Conservation (phyloP, 2,888 invertebrate species). For the Patella ulyssiponensis region DNA sequence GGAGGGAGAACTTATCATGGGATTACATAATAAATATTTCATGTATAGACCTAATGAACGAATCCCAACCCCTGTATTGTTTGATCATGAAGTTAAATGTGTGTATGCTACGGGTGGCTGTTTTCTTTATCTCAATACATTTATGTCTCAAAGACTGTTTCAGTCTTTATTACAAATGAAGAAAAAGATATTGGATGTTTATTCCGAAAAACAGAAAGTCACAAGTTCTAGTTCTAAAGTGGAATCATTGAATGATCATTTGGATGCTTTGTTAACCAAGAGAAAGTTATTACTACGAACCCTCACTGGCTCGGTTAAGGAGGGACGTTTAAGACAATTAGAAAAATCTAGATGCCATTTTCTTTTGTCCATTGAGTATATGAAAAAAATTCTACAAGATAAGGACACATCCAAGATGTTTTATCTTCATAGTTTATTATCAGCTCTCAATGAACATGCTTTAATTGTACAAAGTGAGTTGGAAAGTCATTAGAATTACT, state of each 20-base stretch:
- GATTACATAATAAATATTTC: background rate
- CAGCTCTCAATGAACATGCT: background rate
- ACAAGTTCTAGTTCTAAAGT: background rate
- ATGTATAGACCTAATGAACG: background rate
- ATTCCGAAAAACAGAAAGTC: background rate
- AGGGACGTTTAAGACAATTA: background rate
- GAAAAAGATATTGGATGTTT: background rate
- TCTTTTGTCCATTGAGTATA: background rate
- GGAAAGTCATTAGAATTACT: background rate
- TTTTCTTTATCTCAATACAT: background rate
- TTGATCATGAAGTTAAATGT: constrained; percentile 4
- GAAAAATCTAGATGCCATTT: background rate
- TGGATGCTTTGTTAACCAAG: background rate
- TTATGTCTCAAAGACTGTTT: background rate
- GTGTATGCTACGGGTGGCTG: background rate
- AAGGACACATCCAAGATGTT: background rate
- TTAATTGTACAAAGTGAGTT: background rate
- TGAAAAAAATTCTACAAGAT: background rate
- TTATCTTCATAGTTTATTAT: background rate
- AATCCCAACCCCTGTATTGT: background rate
- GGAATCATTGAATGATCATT: background rate
- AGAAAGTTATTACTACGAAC: background rate
- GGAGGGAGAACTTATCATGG: background rate
- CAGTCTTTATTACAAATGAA: background rate
- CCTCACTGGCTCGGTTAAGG: background rate